Evolutionary conservation across 2,113 vertebrate species (phyloP).

Genomic region (Myiozetetes cayanensis): DNA sequence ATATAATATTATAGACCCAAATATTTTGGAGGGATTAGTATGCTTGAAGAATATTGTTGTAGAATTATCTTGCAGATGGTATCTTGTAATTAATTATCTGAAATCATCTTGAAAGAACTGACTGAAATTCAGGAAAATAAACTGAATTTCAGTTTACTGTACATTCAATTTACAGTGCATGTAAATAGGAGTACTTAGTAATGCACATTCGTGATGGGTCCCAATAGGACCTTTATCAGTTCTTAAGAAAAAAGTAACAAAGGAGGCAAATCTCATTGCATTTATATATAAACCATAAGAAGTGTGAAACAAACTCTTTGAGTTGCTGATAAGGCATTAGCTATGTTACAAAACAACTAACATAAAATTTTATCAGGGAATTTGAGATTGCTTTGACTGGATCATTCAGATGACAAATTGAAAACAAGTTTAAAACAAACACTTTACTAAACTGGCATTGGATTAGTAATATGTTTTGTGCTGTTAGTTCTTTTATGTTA

Average conservation of each 20-base stretch:
- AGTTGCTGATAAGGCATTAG: not conserved
- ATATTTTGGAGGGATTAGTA: not conserved
- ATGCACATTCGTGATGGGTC: not conserved
- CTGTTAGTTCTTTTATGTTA: not conserved
- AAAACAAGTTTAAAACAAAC: not conserved
- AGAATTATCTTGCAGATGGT: not conserved
- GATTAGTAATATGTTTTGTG: not conserved
- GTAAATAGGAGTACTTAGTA: not conserved
- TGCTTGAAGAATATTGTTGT: not conserved
- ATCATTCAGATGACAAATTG: not conserved
- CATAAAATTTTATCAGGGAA: not conserved
- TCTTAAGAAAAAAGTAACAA: not conserved
- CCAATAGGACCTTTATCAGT: not conserved
- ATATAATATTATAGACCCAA: not conserved
- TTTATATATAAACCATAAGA: not conserved
- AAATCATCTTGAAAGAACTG: not conserved
- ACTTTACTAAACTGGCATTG: not conserved
- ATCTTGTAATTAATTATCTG: not conserved
- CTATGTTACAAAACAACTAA: not conserved
- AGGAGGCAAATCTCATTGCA: not conserved
- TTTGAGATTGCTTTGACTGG: not conserved
- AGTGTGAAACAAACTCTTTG: not conserved
- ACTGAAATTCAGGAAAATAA: not conserved
- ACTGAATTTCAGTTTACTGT: not conserved
- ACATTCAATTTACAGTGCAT: not conserved